Conservation (phyloP, 1,140 invertebrate genomes). For the Drosophila subobscura region DNA sequence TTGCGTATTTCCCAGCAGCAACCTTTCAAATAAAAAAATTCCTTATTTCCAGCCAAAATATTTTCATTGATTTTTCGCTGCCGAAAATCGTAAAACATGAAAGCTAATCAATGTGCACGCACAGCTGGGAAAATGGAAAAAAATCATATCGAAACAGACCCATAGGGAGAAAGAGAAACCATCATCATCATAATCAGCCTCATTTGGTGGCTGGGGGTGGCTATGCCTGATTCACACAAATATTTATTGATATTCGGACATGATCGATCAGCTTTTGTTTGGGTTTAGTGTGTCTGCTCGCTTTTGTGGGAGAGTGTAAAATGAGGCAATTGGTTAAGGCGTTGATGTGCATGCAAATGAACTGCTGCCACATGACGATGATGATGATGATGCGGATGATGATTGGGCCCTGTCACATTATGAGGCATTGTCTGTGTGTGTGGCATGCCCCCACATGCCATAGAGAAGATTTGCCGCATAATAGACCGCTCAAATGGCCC, state of each 20-base stretch:
- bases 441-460: constrained; percentile 15
- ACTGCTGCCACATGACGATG: constrained; percentile 30
- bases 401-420: constrained; percentile 60
- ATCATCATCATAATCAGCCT: constrained; percentile 14
- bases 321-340: constrained; percentile 73
- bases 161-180: not conserved
- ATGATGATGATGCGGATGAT: constrained; percentile 24
- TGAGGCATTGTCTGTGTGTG: constrained; percentile 34
- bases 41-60: constrained; percentile 14
- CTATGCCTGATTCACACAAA: constrained; percentile 20
- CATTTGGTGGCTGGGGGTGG: not conserved
- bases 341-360: constrained; percentile 74
- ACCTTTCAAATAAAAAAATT: constrained; percentile 19
- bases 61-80: constrained; percentile 40
- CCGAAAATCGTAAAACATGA: constrained; percentile 39
- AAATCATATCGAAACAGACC: constrained; percentile 28
- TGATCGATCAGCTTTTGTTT: constrained; percentile 61
- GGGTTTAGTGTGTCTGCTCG: constrained; percentile 5
- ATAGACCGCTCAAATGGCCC: constrained; percentile 35
- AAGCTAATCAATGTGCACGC: constrained; percentile 48
- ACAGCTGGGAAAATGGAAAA: constrained; percentile 13
- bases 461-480: constrained; percentile 16
- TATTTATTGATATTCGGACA: constrained; percentile 74
- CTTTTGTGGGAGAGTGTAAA: constrained; percentile 13
- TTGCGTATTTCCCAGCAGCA: not conserved